Evolutionary conservation across 2,113 vertebrate genomes (phyloP).

Genomic region (Saccopteryx leptura): DNA sequence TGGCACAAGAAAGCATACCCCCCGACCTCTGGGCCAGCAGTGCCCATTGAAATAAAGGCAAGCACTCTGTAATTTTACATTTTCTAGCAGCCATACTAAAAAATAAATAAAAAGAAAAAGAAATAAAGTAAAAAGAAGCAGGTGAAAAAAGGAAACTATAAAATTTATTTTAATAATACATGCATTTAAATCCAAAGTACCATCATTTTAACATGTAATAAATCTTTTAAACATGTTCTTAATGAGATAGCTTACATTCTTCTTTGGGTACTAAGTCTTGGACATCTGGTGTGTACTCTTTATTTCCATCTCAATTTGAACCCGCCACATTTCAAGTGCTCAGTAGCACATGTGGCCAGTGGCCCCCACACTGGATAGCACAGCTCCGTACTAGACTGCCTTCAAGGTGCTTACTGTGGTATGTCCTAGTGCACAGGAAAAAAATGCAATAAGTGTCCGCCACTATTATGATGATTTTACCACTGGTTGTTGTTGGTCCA

Average conservation of each 20-base stretch:
- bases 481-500: background rate
- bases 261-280: background rate
- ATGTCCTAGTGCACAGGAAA: background rate
- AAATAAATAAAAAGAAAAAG: background rate
- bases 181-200: background rate
- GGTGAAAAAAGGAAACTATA: background rate
- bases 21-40: background rate
- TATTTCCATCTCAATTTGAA: background rate
- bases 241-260: background rate
- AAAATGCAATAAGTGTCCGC: background rate
- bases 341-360: background rate
- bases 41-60: background rate
- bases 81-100: background rate
- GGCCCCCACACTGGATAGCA: background rate
- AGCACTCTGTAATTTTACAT: background rate
- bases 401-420: background rate
- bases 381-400: accelerated
- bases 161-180: constrained; percentile 26
- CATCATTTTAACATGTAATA: constrained; percentile 22
- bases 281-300: background rate
- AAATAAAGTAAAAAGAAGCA: background rate
- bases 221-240: background rate
- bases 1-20: background rate
- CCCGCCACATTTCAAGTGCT: background rate
- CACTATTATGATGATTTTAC: background rate